Percentiles rank a stretch among this genome's conserved stretches.
These are phyloP conservation scores for Stegostoma tigrinum DNA, from an alignment of 2,113 vertebrate genomes.

Conservation along the genomic window DNA sequence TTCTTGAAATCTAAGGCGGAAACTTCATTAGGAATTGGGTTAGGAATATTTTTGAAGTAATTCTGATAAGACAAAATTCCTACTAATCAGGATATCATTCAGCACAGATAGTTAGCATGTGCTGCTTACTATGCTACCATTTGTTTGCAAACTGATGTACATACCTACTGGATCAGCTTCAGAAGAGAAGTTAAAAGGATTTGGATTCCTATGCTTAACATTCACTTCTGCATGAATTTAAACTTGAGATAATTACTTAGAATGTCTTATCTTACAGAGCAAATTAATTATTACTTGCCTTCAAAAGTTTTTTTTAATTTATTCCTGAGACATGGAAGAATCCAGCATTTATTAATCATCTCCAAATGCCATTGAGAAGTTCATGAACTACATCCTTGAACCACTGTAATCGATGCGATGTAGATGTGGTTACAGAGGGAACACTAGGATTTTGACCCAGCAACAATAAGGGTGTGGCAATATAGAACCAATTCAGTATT, in stretches of 20 bases:
- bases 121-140: neutral
- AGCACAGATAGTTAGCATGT: neutral
- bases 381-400: no score
- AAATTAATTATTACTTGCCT: slow-evolving; percentile 19
- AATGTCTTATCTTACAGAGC: neutral
- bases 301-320: neutral
- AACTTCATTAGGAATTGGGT: neutral
- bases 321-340: neutral
- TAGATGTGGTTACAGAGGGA: no score
- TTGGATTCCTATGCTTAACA: neutral
- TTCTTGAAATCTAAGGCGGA: neutral
- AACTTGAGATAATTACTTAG: neutral
- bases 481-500: no score
- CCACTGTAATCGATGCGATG: no score
- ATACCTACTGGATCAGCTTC: neutral
- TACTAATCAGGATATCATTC: neutral
- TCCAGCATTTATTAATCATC: neutral
- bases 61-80: neutral
- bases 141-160: neutral
- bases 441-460: no score
- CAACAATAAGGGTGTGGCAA: no score
- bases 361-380: no score
- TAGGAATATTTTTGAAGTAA: neutral
- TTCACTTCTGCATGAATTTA: neutral
- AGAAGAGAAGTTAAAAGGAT: neutral